These are phyloP conservation scores for Microctenopoma lineatum DNA, from an alignment of 2,797 vertebrate genomes.

Conservation along the genomic window DNA sequence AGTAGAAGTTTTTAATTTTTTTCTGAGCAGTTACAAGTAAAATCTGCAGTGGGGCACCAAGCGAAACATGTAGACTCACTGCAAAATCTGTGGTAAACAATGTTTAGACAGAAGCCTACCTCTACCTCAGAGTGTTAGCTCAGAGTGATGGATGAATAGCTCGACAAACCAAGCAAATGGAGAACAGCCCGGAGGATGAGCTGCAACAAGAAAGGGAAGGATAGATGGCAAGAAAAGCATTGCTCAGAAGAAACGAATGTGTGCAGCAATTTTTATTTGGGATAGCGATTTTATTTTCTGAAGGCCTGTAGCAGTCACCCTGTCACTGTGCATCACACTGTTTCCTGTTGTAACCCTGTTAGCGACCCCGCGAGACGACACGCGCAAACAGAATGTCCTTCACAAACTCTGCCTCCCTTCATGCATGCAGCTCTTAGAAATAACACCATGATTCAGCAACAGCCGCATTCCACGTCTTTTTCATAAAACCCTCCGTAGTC, in stretches of 20 bases:
- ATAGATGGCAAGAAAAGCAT: not conserved
- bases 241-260: constrained; percentile 25
- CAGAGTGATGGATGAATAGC: constrained; percentile 4
- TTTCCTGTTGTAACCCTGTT: constrained; percentile 38
- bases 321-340: constrained; percentile 60
- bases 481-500: not conserved
- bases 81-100: constrained; percentile 21
- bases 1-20: constrained; percentile 5
- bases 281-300: constrained; percentile 42
- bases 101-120: constrained; percentile 9
- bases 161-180: constrained; percentile 4
- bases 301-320: constrained; percentile 54
- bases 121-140: constrained; percentile 15
- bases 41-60: constrained; percentile 12
- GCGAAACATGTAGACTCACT: constrained; percentile 4
- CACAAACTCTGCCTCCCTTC: constrained; percentile 23
- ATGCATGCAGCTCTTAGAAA: constrained; percentile 19
- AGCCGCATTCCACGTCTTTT: not conserved
- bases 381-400: constrained; percentile 56
- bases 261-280: constrained; percentile 21
- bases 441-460: constrained; percentile 23
- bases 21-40: constrained; percentile 27
- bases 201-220: not conserved
- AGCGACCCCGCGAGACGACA: constrained; percentile 25
- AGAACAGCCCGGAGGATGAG: constrained; percentile 28